Evolutionary conservation across 2,113 vertebrate species (phyloP), one percentile per base, ranked within the genome.

Genomic region (Columba livia): DNA sequence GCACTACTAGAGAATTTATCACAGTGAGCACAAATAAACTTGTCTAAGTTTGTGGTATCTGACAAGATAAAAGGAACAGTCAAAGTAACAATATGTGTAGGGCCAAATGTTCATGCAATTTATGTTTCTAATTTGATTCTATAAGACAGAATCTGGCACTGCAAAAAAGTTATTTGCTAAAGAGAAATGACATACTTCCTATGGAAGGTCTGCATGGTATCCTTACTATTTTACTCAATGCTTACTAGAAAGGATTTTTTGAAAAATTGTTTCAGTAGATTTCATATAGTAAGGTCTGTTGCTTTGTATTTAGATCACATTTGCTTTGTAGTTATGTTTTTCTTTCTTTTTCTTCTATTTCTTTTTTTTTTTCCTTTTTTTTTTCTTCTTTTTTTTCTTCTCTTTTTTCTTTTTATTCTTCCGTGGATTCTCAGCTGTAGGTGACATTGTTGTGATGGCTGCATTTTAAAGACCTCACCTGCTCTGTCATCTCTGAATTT

Each of bases 401-500:
- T 9, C 6, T 16, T 8, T 21, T 72, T 17, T 48, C 34, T 54
- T 32, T 19, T 60, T 29, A 70, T 15, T 61, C 21, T 83, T 82
- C 85, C 90, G 79, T 88, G 89, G 70, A 94, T 95, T 84, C 95
- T 97, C 93, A 96, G 95, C 77, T 95, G 66, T 93, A 88, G 81
- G 75, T 95, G 72, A 95, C 85, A 95, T 90, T 90, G 95, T 44
- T 89, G 79, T 71, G 86, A 94, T 79, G 62, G 91, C 78, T 94
- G 86, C 65, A 40, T 91, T 86, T 94, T 95, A 88, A 85, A 90
- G 95, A 94, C 96, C 91, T 97, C 96, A 97, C 95, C 96, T 97
- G 91, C 96, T 93, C 97, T 96, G 96, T 97, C 96, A 95, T 98
- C 95, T 98, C 97, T 96, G 96, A 97, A 97, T 98, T 95, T 94